Percentiles rank a stretch among this genome's conserved stretches.
phyloP scores from a whole-genome alignment of 2,797 vertebrate species.

The Eidolon dupreanum region DNA sequence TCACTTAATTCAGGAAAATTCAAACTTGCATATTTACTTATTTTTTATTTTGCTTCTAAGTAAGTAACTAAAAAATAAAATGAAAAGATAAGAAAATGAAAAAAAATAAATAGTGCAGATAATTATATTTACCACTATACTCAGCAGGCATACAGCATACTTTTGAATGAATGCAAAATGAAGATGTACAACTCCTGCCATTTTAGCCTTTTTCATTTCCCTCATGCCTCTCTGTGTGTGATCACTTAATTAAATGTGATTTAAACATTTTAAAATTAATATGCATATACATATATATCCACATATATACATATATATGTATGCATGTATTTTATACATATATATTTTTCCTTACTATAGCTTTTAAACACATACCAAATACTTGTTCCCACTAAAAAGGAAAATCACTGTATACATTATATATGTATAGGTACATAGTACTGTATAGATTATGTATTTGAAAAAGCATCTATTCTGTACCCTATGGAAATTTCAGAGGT shows the following conservation, averaged over 20 bases:
- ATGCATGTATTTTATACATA: not conserved
- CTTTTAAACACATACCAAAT: not conserved
- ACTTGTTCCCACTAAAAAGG: not conserved
- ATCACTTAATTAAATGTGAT: not conserved
- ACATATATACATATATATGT: not conserved
- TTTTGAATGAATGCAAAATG: not conserved
- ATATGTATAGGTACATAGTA: not conserved
- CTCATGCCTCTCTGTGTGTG: not conserved
- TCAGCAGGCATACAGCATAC: not conserved
- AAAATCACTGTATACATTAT: not conserved
- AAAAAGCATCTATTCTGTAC: slow-evolving; percentile 6
- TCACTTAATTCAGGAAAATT: not conserved
- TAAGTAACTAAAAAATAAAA: not conserved
- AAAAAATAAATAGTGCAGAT: not conserved
- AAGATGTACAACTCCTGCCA: not conserved
- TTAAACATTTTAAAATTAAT: not conserved
- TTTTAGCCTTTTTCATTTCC: not conserved
- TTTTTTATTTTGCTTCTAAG: not conserved
- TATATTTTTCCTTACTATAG: not conserved
- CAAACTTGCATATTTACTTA: not conserved
- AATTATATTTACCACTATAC: not conserved
- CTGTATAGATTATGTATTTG: not conserved
- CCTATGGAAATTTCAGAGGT: not conserved
- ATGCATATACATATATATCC: not conserved
- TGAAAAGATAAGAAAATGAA: not conserved